A percentile compares a stretch with the other conserved stretches of the same genome.
Conservation (phyloP, 2,888 invertebrate species). For the Campopleginae sp. region DNA sequence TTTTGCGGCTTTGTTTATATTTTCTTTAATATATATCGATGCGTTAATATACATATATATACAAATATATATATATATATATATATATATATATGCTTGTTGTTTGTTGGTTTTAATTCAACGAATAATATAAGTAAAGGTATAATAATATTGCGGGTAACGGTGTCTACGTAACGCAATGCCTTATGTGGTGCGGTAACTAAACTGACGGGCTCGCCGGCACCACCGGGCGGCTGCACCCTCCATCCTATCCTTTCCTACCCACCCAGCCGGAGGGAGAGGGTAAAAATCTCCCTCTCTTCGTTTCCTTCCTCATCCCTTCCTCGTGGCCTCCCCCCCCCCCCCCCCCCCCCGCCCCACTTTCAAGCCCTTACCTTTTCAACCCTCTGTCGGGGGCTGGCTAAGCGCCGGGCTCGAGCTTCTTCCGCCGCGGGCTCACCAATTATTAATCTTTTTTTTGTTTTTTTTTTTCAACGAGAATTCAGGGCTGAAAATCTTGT, state of each 20-base stretch:
- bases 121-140: constrained; percentile 76
- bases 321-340: constrained; percentile 48
- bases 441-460: background rate
- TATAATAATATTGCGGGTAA: constrained; percentile 83
- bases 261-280: too few relatives aligned
- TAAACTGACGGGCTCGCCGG: constrained; percentile 81
- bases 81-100: constrained; percentile 32
- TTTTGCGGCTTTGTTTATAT: background rate
- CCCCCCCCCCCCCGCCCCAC: too few relatives aligned
- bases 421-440: background rate
- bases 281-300: constrained; percentile 49
- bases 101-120: constrained; percentile 58
- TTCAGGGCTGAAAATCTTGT: background rate
- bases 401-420: background rate
- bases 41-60: constrained; percentile 7
- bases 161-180: constrained; percentile 84
- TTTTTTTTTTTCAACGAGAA: background rate
- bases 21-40: background rate
- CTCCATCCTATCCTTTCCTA: constrained; percentile 57
- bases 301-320: constrained; percentile 64
- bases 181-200: constrained; percentile 84
- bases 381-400: constrained; percentile 10
- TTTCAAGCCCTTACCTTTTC: constrained; percentile 24
- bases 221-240: constrained; percentile 74
- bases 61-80: constrained; percentile 6